Evolutionary conservation across 1,140 invertebrate species (phyloP).

Genomic region (Pachyrhynchus sulphureomaculatus): DNA sequence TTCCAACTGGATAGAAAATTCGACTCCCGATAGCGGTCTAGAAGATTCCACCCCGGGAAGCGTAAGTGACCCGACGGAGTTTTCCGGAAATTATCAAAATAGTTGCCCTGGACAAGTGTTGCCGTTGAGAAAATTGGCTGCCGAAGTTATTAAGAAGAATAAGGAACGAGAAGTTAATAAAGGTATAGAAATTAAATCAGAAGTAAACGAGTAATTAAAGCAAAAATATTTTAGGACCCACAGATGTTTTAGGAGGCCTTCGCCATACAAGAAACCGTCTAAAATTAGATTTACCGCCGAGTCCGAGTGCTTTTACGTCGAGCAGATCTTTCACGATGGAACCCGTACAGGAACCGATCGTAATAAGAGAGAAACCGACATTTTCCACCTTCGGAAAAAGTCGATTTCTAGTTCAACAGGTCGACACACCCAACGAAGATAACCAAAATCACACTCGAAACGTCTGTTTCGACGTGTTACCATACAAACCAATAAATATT

Average conservation of each 20-base stretch:
- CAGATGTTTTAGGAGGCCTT: slow-evolving; percentile 62
- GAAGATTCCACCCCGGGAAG: slow-evolving; percentile 59
- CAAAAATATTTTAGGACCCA: slow-evolving; percentile 18
- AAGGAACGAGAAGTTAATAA: slow-evolving; percentile 14
- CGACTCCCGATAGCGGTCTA: slow-evolving; percentile 60
- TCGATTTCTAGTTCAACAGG: slow-evolving; percentile 50
- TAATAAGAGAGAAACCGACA: slow-evolving; percentile 44
- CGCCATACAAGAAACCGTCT: slow-evolving; percentile 71
- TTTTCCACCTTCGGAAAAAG: slow-evolving; percentile 51
- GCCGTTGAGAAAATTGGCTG: slow-evolving; percentile 41
- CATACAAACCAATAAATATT: slow-evolving; percentile 44
- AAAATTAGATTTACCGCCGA: slow-evolving; percentile 67
- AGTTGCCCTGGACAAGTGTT: slow-evolving; percentile 25
- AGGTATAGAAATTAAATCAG: neutral
- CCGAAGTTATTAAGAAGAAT: slow-evolving; percentile 39
- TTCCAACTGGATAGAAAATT: slow-evolving; percentile 41
- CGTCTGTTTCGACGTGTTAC: slow-evolving; percentile 50
- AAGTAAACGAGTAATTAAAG: too few relatives aligned
- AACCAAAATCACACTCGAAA: slow-evolving; percentile 32
- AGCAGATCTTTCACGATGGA: slow-evolving; percentile 42
- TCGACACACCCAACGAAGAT: slow-evolving; percentile 43
- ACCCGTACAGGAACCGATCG: slow-evolving; percentile 36
- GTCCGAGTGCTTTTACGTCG: slow-evolving; percentile 51
- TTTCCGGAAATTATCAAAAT: slow-evolving; percentile 8
- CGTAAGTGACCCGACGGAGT: slow-evolving; percentile 41